These are phyloP conservation scores for Pantherophis alleghaniensis DNA, from an alignment of 2,797 vertebrate species.

Conservation along the genomic window DNA sequence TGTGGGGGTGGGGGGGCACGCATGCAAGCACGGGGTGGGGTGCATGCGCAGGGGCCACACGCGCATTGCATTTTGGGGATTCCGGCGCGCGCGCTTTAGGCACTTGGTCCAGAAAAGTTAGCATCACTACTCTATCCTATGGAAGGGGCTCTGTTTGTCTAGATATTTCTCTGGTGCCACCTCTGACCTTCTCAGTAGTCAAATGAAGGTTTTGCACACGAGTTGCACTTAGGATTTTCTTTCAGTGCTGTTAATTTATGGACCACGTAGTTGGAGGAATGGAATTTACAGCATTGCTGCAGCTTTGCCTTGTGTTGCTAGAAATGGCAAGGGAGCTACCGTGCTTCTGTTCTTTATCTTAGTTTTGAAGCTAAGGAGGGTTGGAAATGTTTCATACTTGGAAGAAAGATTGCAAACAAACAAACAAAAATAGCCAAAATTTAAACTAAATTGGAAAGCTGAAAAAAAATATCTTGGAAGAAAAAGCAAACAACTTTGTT, in stretches of 20 bases:
- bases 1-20: no score
- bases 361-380: background rate
- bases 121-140: no score
- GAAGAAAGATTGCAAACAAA: background rate
- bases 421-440: background rate
- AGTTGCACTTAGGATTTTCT: background rate
- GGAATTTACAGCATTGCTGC: background rate
- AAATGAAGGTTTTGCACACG: background rate
- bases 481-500: background rate
- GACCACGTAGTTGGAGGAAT: background rate
- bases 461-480: background rate
- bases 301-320: background rate
- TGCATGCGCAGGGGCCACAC: no score
- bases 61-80: no score
- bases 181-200: background rate
- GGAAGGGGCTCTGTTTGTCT: background rate
- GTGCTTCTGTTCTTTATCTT: background rate
- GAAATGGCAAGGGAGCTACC: background rate
- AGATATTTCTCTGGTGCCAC: background rate
- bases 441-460: background rate
- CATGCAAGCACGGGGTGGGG: no score
- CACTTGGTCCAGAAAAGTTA: no score
- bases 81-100: fast-evolving
- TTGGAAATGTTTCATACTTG: background rate
- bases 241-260: background rate